A percentile compares a stretch with the other conserved stretches of the same genome.
Evolutionary conservation across 2,113 vertebrate genomes (phyloP).

Genomic region (Orycteropus afer): DNA sequence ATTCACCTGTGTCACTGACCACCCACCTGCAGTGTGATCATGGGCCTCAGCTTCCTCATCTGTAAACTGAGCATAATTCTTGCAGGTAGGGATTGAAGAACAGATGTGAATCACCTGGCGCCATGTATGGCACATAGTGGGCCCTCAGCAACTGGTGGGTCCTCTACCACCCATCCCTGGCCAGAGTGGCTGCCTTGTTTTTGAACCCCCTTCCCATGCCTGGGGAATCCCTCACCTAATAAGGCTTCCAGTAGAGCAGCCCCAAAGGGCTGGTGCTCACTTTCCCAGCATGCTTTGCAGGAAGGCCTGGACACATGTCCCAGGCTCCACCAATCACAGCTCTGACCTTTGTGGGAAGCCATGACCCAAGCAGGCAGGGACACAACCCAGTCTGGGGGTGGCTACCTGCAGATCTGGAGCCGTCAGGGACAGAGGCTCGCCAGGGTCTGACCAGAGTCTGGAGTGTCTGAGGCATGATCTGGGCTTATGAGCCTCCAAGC

Average conservation of each 20-base stretch:
- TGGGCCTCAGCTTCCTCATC: neutral
- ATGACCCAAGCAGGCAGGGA: neutral
- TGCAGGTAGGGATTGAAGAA: neutral
- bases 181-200: neutral
- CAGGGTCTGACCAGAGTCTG: neutral
- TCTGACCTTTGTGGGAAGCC: neutral
- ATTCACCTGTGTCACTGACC: fast-evolving
- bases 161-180: neutral
- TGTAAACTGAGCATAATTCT: too few species aligned
- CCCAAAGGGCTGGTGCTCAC: neutral
- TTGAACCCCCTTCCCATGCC: neutral
- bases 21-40: neutral
- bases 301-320: neutral
- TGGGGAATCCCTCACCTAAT: neutral
- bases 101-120: fast-evolving
- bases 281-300: neutral
- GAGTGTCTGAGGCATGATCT: neutral
- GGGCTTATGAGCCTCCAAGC: neutral
- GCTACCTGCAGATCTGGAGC: neutral
- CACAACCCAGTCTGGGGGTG: neutral
- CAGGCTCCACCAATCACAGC: neutral
- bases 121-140: neutral
- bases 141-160: neutral
- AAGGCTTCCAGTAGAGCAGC: neutral
- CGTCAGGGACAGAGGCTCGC: neutral